Evolutionary conservation across 2,113 vertebrate genomes (phyloP), one percentile per base, ranked within the genome.

Genomic region (Laticauda colubrina): DNA sequence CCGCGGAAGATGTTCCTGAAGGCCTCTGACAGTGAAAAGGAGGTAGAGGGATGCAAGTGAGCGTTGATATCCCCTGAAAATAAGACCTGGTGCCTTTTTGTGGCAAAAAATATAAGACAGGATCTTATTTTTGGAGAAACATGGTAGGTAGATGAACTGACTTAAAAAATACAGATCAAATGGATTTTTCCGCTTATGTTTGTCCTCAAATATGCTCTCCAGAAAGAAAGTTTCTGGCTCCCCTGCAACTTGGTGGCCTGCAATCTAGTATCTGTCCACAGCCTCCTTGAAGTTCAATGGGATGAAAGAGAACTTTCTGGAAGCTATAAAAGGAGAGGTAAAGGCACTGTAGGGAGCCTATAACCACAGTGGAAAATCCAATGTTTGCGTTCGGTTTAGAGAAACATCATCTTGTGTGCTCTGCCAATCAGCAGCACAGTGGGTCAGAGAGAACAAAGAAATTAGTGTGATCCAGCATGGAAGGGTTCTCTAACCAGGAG

Each of bases 241-340:
- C 45, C 39, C 21, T 1, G 59, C 1, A 39, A 45, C 81, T 43
- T 45, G 57, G 24, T 55, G 54, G 26, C 56, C 18, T 88, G 51
- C 39, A 81, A 86, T 48, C 85, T 93, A 39, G 85, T n/a, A 64
- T 75, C 23, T 21, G 54, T 15, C 2, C 7, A 26, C 54, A 8
- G 29, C 15, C 75, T 56, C 34, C 45, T 39, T 29, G 81, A 91
- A 91, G 29, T 20, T 51, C 85, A 3, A 88, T 61, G 90, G 91
- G 75, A 26, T 97, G 96, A 97, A 97, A 97, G 96, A 93, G 43
- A 88, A 90, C 93, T 97, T 96, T 97, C 95, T 97, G 95, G 1
- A 0, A n/a, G 0, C 7, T 10, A 1, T 29, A 26, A 94, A 34
- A 88, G 89, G 93, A 96, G 95, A 89, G 95, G 94, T 24, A 59